Conservation (phyloP, 2,113 vertebrate species). For the Rhizomys pruinosus region DNA sequence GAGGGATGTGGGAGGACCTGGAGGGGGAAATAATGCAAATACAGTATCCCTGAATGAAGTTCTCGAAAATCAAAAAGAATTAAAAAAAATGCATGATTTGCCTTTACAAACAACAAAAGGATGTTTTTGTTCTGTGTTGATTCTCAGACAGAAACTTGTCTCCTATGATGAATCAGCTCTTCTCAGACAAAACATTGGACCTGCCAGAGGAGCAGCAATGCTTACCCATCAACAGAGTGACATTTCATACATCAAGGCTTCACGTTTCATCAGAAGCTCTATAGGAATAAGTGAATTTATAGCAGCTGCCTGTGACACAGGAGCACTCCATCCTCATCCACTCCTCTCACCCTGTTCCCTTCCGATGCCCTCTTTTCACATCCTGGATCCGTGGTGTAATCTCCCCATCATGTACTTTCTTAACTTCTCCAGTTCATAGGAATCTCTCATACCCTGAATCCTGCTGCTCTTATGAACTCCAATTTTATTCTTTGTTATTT, state of each 20-base stretch:
- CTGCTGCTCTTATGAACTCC: background rate
- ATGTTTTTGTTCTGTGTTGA: slow-evolving; percentile 5
- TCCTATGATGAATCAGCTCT: slow-evolving; percentile 21
- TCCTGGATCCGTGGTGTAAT: background rate
- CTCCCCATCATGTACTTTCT: background rate
- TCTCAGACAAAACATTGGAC: background rate
- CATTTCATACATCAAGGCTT: slow-evolving; percentile 4
- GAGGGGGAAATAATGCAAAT: no score
- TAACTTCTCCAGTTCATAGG: background rate
- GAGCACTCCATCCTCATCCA: background rate
- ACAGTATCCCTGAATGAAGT: no score
- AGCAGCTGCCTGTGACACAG: background rate
- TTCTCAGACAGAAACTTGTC: slow-evolving; percentile 19
- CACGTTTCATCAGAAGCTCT: background rate
- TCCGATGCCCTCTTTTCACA: background rate
- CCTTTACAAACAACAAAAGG: background rate
- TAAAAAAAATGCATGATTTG: background rate
- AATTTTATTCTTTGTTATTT: background rate
- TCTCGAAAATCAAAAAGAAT: background rate
- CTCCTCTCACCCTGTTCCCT: background rate
- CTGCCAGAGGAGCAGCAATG: background rate
- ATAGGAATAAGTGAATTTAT: background rate
- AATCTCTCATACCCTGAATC: background rate
- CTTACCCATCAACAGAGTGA: background rate
- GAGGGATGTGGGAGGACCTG: no score